Evolutionary conservation across 2,113 vertebrate species (phyloP).

Genomic region (Ctenomys sociabilis): DNA sequence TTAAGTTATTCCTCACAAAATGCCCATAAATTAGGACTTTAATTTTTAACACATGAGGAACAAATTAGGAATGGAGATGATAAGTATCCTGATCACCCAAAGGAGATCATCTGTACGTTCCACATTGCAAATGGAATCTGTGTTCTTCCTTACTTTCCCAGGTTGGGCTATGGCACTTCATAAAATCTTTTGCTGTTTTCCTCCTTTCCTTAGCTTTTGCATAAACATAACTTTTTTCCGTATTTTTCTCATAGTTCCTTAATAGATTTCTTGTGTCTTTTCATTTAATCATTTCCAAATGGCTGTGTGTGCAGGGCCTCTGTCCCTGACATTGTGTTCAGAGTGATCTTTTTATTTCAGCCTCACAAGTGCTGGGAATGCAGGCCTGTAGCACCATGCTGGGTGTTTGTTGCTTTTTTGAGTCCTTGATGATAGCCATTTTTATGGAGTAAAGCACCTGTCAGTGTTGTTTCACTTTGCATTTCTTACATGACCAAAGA

Average conservation of each 20-base stretch:
- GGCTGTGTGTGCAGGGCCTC: background rate
- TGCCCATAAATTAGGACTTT: background rate
- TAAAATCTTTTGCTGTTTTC: background rate
- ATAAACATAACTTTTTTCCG: background rate
- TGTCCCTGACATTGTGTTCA: background rate
- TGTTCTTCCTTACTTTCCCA: background rate
- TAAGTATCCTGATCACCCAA: background rate
- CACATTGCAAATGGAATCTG: background rate
- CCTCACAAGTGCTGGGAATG: background rate
- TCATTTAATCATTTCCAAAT: background rate
- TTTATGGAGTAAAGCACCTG: background rate
- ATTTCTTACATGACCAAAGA: background rate
- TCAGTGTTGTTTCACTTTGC: background rate
- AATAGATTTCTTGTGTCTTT: background rate
- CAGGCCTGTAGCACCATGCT: background rate
- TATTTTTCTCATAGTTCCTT: conserved; percentile 2
- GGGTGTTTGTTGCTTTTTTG: background rate
- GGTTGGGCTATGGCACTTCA: background rate
- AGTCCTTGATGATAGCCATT: background rate
- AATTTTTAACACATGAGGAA: background rate
- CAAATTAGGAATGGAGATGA: background rate
- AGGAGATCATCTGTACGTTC: background rate
- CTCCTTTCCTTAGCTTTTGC: background rate
- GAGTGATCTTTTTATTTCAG: background rate
- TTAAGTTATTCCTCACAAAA: background rate